A percentile compares a stretch with the other conserved stretches of the same genome.
These are phyloP conservation scores for Oophaga pumilio DNA, from an alignment of 2,113 vertebrate genomes.

Conservation along the genomic window DNA sequence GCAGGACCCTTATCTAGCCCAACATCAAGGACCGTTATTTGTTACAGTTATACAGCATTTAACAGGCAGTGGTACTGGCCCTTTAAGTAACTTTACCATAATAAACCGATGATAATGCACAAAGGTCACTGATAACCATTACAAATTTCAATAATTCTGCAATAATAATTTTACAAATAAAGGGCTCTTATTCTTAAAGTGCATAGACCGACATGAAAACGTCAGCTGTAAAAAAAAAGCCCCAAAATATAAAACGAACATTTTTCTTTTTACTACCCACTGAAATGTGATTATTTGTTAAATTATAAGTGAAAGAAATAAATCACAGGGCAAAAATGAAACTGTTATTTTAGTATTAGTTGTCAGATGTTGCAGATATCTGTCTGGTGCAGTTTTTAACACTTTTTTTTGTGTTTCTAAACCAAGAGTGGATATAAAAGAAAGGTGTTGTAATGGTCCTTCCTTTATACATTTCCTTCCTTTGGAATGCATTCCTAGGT, in stretches of 20 bases:
- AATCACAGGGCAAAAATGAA: too few species aligned
- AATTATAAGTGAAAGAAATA: too few species aligned
- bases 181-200: not conserved
- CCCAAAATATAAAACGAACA: not conserved
- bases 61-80: not conserved
- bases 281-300: too few species aligned
- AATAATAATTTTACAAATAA: not conserved
- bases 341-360: not conserved
- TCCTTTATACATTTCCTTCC: not conserved
- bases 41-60: not conserved
- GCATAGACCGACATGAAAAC: not conserved
- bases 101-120: not conserved
- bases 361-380: not conserved
- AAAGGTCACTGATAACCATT: not conserved
- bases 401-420: not conserved
- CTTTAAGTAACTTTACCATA: not conserved
- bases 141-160: not conserved
- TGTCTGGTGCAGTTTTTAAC: not conserved
- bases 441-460: not conserved
- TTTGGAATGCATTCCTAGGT: not conserved
- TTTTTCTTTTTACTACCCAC: not conserved
- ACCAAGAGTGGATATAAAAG: not conserved
- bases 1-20: not conserved
- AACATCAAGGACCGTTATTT: slow-evolving; percentile 11
- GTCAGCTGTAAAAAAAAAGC: not conserved